phyloP scores from a whole-genome alignment of 37 sponge, comb jelly and placozoan genomes.

The Theonella swinhoei region DNA sequence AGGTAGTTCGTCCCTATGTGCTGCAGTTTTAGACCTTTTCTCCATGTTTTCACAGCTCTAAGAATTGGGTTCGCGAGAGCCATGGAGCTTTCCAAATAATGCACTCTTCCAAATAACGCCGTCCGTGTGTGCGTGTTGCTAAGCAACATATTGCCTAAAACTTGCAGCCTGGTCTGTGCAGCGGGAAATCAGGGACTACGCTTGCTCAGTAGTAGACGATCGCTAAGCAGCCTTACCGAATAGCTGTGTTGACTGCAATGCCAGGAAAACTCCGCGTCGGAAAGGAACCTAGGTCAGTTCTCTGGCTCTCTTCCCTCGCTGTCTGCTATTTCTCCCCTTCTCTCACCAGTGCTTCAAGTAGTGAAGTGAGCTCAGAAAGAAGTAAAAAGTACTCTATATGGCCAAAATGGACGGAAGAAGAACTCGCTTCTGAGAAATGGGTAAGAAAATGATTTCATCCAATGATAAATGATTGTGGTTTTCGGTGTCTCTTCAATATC shows the following conservation, averaged over 20 bases:
- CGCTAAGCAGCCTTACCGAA: background rate
- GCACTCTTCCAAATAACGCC: background rate
- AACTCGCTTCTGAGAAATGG: constrained; percentile 89
- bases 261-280: constrained; percentile 9
- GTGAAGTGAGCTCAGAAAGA: background rate
- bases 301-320: too few species aligned
- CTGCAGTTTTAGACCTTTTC: background rate
- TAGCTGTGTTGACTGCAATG: background rate
- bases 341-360: background rate
- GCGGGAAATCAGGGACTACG: too few species aligned
- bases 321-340: too few species aligned
- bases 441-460: too few species aligned
- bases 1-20: background rate
- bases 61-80: background rate
- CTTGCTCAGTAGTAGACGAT: background rate
- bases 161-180: too few species aligned
- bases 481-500: too few species aligned
- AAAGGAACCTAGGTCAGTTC: background rate
- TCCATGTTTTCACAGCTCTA: background rate
- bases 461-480: too few species aligned
- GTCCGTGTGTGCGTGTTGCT: background rate
- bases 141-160: background rate
- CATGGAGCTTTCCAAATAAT: background rate
- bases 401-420: constrained; percentile 96
- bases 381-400: constrained; percentile 71